Evolutionary conservation across 2,797 vertebrate species (phyloP), one percentile per base, ranked within the genome.

Genomic region (Zenarchopterus dispar): DNA sequence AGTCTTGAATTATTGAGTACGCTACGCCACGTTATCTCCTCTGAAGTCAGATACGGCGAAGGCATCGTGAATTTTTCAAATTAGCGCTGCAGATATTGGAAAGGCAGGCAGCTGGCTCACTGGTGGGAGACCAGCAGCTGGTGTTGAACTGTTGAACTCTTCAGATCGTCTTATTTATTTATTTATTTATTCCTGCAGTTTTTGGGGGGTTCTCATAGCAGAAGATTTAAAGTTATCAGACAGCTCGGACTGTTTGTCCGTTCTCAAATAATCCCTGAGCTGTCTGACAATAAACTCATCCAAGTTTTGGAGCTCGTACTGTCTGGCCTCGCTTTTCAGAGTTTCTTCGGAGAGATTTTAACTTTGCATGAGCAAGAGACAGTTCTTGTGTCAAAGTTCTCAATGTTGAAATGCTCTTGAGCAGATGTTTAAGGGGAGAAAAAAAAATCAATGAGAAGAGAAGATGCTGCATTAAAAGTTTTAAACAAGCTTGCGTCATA

Each of bases 1-100:
- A 86, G 78, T 75, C 78, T 50, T 92, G 85, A 92, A 92, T 92
- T 90, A 90, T 89, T 90, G 74, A 91, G 66, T 8, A 39, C 6
- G 80, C 78, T 55, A 69, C 59, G 80, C 81, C 77, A 77, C 78
- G 77, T 75, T 85, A 77, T 87, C 83, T 78, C 79, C 80, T 91
- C 85, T 87, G 87, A 91, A 91, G 86, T 87, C 73, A 84, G 70
- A 81, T 75, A 75, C 2, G 22, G 75, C 54, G 56, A 75, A 78
- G 77, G 73, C 67, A 53, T 74, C 68, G 68, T 73, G 84, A 84
- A 82, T 82, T 78, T 84, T 84, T 83, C 58, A 78, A 84, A 84
- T 84, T 77, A 84, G 72, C 72, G 41, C 72, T 67, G 80, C 57
- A 68, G 81, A 67, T 68, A 73, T 57, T 23, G 54, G 13, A 81